Conservation (phyloP, 2,113 vertebrate genomes). For the Poecilia latipinna region DNA sequence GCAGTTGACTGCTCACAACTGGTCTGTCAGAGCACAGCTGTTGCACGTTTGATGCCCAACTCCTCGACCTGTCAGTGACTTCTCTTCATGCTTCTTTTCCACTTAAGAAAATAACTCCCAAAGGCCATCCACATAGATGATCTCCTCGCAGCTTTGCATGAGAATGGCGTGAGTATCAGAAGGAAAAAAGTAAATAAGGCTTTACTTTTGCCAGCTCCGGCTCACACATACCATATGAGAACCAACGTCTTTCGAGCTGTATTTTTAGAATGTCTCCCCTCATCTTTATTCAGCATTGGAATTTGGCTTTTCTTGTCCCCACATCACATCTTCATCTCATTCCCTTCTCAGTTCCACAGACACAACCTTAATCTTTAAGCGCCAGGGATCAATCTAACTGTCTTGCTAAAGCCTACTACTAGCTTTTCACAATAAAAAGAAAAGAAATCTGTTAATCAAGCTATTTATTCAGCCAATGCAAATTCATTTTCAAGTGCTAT, state of each 20-base stretch:
- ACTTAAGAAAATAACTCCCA: conserved; percentile 33
- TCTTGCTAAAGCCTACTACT: conserved; percentile 66
- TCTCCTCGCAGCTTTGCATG: conserved; percentile 57
- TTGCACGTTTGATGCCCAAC: conserved; percentile 75
- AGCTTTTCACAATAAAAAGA: conserved; percentile 65
- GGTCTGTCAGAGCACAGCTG: conserved; percentile 73
- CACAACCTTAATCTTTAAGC: conserved; percentile 71
- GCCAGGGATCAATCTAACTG: conserved; percentile 74
- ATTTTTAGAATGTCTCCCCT: conserved; percentile 48
- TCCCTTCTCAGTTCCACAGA: conserved; percentile 65
- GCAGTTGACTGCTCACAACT: conserved; percentile 40
- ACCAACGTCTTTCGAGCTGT: conserved; percentile 38
- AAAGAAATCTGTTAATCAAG: conserved; percentile 68
- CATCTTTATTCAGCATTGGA: conserved; percentile 59
- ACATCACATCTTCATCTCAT: conserved; percentile 66
- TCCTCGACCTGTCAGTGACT: conserved; percentile 69
- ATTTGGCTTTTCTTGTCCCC: conserved; percentile 59
- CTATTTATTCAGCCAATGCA: conserved; percentile 77
- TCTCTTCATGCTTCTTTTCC: conserved; percentile 28
- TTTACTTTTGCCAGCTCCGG: conserved; percentile 15
- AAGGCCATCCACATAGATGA: conserved; percentile 31
- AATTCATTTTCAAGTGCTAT: conserved; percentile 80
- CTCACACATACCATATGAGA: conserved; percentile 22
- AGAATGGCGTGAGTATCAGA: conserved; percentile 37
- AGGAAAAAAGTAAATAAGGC: conserved; percentile 33